Conservation (phyloP, 2,888 invertebrate species). For the Cheilosia pagana region DNA sequence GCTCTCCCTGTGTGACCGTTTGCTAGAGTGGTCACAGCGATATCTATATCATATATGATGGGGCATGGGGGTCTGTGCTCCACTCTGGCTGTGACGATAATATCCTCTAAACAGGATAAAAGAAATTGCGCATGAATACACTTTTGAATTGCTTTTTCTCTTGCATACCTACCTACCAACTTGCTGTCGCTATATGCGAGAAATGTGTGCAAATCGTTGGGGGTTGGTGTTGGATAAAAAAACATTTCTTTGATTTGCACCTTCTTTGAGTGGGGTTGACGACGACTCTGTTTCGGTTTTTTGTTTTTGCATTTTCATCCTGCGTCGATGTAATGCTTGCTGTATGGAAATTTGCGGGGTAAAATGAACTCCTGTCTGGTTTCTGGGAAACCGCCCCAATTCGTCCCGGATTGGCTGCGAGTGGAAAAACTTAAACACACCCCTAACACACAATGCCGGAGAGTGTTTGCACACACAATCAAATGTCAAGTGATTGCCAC, state of each 20-base stretch:
- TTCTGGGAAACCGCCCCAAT: conserved; percentile 58
- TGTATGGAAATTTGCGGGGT: neutral
- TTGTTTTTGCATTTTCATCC: neutral
- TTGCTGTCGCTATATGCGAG: too few relatives aligned
- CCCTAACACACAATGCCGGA: conserved; percentile 52
- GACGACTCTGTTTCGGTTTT: neutral
- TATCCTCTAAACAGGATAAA: conserved; percentile 83
- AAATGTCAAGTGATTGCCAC: conserved; percentile 59
- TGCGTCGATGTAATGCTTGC: conserved; percentile 1
- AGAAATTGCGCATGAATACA: conserved; percentile 84
- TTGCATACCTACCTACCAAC: neutral
- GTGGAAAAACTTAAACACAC: conserved; percentile 60
- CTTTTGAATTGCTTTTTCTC: conserved; percentile 79
- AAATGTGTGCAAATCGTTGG: neutral
- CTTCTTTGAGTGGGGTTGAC: conserved; percentile 42
- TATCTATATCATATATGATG: conserved; percentile 2
- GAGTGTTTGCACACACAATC: conserved; percentile 71
- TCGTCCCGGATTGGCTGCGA: conserved; percentile 62
- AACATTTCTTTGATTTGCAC: conserved; percentile 67
- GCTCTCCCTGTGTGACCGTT: conserved; percentile 65
- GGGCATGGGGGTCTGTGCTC: neutral
- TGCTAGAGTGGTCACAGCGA: conserved; percentile 64
- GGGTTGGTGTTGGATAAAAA: conserved; percentile 18
- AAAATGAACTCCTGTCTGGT: conserved; percentile 35
- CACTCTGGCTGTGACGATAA: conserved; percentile 56